Percentiles rank a stretch among this genome's conserved stretches.
phyloP scores from a whole-genome alignment of 2,797 vertebrate species.

The Rhynchotus rufescens region DNA sequence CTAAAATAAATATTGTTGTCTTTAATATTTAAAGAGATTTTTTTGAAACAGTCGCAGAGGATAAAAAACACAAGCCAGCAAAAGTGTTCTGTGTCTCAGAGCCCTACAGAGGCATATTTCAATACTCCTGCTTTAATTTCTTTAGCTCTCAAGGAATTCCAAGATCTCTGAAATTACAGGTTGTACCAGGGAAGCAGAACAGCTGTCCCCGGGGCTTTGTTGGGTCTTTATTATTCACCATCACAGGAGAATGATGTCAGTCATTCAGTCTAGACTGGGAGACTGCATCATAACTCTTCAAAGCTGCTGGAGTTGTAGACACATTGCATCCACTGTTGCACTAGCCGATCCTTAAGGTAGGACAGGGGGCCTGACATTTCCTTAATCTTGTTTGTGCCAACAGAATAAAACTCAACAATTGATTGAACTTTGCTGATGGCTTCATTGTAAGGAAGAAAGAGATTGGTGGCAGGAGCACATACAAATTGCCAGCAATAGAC shows the following conservation, averaged over 20 bases:
- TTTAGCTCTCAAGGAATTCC: conserved; percentile 49
- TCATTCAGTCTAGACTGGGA: background rate
- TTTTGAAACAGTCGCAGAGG: conserved; percentile 40
- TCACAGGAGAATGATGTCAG: background rate
- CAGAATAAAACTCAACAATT: background rate
- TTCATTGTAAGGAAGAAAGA: background rate
- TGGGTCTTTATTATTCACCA: background rate
- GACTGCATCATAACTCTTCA: background rate
- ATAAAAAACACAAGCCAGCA: conserved; percentile 39
- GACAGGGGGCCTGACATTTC: background rate
- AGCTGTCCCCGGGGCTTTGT: background rate
- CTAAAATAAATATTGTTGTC: conserved; percentile 64
- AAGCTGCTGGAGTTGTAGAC: background rate
- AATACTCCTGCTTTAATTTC: conserved; percentile 43
- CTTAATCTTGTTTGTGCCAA: background rate
- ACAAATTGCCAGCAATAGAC: background rate
- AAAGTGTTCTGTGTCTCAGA: fast-evolving
- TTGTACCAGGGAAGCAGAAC: background rate
- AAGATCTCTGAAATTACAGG: background rate
- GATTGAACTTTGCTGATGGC: background rate
- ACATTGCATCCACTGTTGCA: fast-evolving
- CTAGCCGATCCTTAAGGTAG: no score
- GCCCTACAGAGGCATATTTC: background rate
- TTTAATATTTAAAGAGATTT: conserved; percentile 68
- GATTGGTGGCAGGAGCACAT: background rate